phyloP scores from a whole-genome alignment of 2,888 invertebrate species.

The Parnassius orleans region DNA sequence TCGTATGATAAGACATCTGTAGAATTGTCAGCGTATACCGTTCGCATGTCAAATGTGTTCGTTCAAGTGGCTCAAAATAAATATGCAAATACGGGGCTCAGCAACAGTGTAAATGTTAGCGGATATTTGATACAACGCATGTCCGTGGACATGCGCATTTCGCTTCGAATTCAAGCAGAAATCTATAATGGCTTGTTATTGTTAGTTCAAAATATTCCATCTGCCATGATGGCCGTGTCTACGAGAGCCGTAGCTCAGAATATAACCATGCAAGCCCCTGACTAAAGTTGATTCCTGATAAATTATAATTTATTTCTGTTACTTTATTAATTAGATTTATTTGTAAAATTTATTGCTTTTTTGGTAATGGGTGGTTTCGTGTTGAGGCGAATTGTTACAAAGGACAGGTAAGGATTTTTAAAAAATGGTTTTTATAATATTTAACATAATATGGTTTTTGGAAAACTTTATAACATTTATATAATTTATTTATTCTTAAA shows the following conservation, averaged over 20 bases:
- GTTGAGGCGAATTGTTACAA: not conserved
- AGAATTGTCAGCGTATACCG: too few species aligned
- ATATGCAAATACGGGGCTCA: too few species aligned
- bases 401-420: slow-evolving; percentile 14
- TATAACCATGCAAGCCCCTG: slow-evolving; percentile 17
- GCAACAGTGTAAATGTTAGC: too few species aligned
- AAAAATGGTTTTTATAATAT: not conserved
- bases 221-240: slow-evolving; percentile 5
- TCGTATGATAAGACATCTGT: too few species aligned
- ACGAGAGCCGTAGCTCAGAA: slow-evolving; percentile 3
- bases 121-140: slow-evolving; percentile 5
- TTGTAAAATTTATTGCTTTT: not conserved
- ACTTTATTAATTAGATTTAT: not conserved
- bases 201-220: slow-evolving; percentile 7
- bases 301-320: not conserved
- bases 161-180: slow-evolving; percentile 7
- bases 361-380: not conserved
- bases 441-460: not conserved
- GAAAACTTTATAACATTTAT: too few species aligned
- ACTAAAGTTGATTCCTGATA: slow-evolving; percentile 6
- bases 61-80: too few species aligned
- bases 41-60: too few species aligned
- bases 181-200: slow-evolving; percentile 14
- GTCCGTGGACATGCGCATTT: slow-evolving; percentile 12
- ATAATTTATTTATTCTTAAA: too few species aligned